phyloP scores from a whole-genome alignment of 2,888 invertebrate species.

The Athetis lepigone region DNA sequence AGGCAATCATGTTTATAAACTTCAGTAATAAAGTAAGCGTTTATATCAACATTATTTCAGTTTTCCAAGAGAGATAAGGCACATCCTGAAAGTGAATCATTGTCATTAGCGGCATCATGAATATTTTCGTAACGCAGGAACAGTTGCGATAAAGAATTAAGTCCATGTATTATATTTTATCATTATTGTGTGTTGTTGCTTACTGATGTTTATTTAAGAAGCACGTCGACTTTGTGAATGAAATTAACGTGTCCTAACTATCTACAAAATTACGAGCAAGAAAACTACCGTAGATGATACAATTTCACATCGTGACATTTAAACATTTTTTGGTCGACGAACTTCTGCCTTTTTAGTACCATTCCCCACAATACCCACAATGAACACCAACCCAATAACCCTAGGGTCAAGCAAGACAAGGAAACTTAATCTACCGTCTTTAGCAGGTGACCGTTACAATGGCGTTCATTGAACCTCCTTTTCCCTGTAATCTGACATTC shows the following conservation, averaged over 20 bases:
- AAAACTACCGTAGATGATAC: no score
- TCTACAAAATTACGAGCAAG: no score
- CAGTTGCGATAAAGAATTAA: conserved; percentile 31
- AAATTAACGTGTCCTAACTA: not conserved
- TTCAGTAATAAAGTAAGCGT: not conserved
- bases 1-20: not conserved
- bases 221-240: not conserved
- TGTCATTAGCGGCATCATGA: conserved; percentile 51
- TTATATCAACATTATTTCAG: conserved; percentile 16
- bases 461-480: conserved; percentile 67
- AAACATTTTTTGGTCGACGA: no score
- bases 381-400: not conserved
- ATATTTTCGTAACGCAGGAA: conserved; percentile 47
- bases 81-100: conserved; percentile 69
- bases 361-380: not conserved
- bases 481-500: conserved; percentile 56
- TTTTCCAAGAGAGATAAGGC: conserved; percentile 65
- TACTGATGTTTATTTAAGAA: conserved; percentile 3
- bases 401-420: conserved; percentile 3
- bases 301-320: no score
- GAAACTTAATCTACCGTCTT: conserved; percentile 20
- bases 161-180: conserved; percentile 19
- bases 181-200: not conserved
- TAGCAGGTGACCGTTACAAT: conserved; percentile 56
- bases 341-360: no score